A percentile compares a stretch with the other conserved stretches of the same genome.
Conservation (phyloP, 2,113 vertebrate species). For the Myrmophylax atrothorax region DNA sequence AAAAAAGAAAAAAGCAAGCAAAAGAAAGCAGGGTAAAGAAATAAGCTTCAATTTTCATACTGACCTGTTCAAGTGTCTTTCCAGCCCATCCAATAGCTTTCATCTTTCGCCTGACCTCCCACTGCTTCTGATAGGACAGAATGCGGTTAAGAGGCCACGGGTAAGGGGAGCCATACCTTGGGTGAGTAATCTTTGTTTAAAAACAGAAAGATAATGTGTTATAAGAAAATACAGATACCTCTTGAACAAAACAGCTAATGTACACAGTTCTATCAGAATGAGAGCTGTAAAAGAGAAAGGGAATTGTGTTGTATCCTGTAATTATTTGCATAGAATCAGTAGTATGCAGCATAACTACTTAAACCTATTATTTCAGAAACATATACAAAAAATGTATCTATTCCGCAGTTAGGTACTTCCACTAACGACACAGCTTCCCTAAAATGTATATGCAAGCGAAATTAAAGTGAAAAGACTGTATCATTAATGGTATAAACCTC, state of each 20-base stretch:
- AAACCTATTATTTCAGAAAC: slow-evolving; percentile 63
- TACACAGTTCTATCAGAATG: background rate
- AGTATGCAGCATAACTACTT: slow-evolving; percentile 49
- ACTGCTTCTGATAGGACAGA: slow-evolving; percentile 94
- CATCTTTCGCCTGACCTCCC: slow-evolving; percentile 95
- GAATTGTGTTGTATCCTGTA: background rate
- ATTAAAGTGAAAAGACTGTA: slow-evolving; percentile 80
- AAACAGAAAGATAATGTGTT: background rate
- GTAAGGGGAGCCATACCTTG: slow-evolving; percentile 82
- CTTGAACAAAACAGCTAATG: background rate
- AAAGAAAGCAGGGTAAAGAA: background rate
- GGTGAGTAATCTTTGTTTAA: slow-evolving; percentile 77
- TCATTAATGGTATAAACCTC: slow-evolving; percentile 83
- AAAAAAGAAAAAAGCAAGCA: no score
- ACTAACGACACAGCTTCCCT: slow-evolving; percentile 74
- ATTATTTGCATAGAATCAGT: background rate
- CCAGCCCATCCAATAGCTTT: slow-evolving; percentile 94
- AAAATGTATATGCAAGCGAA: slow-evolving; percentile 78
- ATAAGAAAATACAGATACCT: background rate
- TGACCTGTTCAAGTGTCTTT: slow-evolving; percentile 90
- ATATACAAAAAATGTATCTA: slow-evolving; percentile 26
- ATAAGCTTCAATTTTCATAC: background rate
- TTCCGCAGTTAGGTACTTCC: slow-evolving; percentile 69
- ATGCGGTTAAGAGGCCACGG: slow-evolving; percentile 84
- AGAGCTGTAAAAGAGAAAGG: background rate